phyloP scores from a whole-genome alignment of 2,797 vertebrate species.

The Acrossocheilus wenchowensis region DNA sequence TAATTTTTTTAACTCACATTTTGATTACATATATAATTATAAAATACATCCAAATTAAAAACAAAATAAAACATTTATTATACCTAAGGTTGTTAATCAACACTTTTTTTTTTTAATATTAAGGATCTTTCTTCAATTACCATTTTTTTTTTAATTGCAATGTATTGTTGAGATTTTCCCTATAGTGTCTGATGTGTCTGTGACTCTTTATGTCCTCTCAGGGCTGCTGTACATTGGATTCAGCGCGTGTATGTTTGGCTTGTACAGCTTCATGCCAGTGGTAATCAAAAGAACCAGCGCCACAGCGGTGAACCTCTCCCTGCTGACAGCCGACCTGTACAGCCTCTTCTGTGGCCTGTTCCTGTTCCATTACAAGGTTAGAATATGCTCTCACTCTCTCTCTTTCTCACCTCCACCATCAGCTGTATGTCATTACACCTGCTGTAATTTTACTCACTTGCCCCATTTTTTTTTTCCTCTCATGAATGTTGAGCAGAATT shows the following conservation, averaged over 20 bases:
- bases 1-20: neutral
- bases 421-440: neutral
- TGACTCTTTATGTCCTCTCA: constrained; percentile 59
- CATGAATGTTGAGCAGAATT: neutral
- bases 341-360: constrained; percentile 92
- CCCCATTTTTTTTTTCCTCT: neutral
- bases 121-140: neutral
- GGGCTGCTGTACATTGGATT: constrained; percentile 92
- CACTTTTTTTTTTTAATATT: neutral
- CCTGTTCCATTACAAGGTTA: constrained; percentile 95
- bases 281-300: constrained; percentile 94
- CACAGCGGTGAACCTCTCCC: constrained; percentile 90
- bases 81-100: neutral
- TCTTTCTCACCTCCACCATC: neutral
- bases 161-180: neutral
- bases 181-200: neutral
- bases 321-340: constrained; percentile 93
- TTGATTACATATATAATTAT: neutral
- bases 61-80: neutral
- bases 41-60: neutral
- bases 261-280: constrained; percentile 96
- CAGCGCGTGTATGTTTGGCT: constrained; percentile 93
- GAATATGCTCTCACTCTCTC: constrained; percentile 32
- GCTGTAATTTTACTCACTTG: neutral
- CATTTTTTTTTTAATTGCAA: neutral